Percentiles rank a stretch among this genome's conserved stretches.
Evolutionary conservation across 2,888 invertebrate genomes (phyloP).

Genomic region (Pyrrhia umbra): DNA sequence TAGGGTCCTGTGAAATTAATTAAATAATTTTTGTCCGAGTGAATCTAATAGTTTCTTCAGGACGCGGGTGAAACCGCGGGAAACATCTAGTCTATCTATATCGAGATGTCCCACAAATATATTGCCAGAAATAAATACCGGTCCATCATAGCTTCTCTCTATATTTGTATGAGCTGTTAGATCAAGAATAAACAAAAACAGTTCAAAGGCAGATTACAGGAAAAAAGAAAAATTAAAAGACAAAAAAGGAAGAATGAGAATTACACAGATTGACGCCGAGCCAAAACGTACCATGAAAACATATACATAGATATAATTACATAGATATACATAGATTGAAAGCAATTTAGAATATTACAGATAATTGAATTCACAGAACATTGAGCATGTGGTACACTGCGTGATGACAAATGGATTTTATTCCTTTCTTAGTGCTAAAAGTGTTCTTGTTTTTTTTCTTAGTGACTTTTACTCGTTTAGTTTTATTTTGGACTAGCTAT

Average conservation of each 20-base stretch:
- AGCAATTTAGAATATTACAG: conserved; percentile 35
- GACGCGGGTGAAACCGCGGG: too few relatives aligned
- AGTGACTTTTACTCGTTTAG: background rate
- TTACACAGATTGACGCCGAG: conserved; percentile 35
- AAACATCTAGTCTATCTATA: too few relatives aligned
- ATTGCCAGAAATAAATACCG: background rate
- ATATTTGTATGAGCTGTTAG: conserved; percentile 21
- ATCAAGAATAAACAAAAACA: conserved; percentile 31
- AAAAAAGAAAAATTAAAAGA: conserved; percentile 21
- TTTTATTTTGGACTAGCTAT: background rate
- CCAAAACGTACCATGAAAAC: conserved; percentile 29
- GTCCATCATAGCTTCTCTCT: background rate
- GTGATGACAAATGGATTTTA: conserved; percentile 24
- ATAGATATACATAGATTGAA: conserved; percentile 38
- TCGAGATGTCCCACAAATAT: too few relatives aligned
- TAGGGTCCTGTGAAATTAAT: too few relatives aligned
- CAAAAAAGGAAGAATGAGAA: conserved; percentile 29
- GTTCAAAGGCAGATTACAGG: conserved; percentile 3
- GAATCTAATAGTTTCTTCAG: too few relatives aligned
- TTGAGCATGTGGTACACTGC: conserved; percentile 31
- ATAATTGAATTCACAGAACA: conserved; percentile 58
- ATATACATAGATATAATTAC: conserved; percentile 42
- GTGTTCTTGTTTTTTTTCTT: background rate
- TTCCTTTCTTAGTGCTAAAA: background rate
- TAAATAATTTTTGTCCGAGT: too few relatives aligned